A percentile compares a stretch with the other conserved stretches of the same genome.
phyloP scores from a whole-genome alignment of 2,113 vertebrate genomes.

The Hydrolagus affinis region DNA sequence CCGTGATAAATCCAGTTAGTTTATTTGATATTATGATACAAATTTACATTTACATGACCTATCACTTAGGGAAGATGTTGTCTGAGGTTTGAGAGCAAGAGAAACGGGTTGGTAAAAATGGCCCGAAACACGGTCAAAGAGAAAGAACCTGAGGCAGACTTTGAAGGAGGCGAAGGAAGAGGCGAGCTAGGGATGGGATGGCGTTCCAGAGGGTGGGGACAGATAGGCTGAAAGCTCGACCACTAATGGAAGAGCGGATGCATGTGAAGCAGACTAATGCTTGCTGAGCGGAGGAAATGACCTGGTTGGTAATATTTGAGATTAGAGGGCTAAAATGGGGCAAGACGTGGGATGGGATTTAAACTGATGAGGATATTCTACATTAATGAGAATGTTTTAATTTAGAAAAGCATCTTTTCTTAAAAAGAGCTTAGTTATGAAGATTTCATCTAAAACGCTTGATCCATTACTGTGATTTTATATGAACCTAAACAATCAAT shows the following conservation, averaged over 20 bases:
- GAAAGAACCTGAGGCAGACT: no score
- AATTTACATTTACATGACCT: no score
- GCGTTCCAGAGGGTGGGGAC: neutral
- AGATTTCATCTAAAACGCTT: neutral
- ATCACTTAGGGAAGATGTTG: no score
- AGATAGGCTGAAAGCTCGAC: neutral
- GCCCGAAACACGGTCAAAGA: no score
- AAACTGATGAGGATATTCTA: neutral
- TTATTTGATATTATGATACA: no score
- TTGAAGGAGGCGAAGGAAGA: no score
- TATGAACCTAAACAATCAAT: neutral
- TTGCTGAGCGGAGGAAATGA: no score
- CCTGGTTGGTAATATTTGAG: neutral
- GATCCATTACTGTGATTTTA: neutral
- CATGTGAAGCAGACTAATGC: no score
- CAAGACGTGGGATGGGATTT: neutral
- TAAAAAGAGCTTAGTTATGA: neutral
- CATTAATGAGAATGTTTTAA: neutral
- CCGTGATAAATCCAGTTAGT: no score
- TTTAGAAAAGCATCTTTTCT: neutral
- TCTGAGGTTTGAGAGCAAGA: no score
- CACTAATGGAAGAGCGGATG: neutral
- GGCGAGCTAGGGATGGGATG: no score
- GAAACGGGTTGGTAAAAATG: no score
- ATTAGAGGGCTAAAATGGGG: neutral